These are phyloP conservation scores for Chalcis sispes DNA, from an alignment of 2,888 invertebrate species.

Conservation along the genomic window DNA sequence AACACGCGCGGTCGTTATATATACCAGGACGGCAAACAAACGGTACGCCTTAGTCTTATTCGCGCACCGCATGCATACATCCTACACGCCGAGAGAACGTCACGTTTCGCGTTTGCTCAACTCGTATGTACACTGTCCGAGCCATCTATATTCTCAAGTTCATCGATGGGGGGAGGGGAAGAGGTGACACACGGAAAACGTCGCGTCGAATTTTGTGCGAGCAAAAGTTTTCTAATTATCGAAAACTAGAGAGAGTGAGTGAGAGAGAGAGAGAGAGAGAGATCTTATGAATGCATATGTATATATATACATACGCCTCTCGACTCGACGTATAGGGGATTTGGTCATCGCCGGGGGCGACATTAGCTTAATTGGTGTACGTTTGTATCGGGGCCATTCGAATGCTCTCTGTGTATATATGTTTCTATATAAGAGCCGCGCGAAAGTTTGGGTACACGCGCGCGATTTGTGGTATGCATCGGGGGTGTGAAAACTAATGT, in stretches of 20 bases:
- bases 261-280: too few species aligned
- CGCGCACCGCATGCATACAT: not conserved
- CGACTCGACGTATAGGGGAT: not conserved
- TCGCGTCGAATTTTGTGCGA: not conserved
- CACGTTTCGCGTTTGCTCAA: not conserved
- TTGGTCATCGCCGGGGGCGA: slow-evolving; percentile 62
- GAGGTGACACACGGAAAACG: not conserved
- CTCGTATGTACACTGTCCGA: not conserved
- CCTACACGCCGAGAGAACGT: not conserved
- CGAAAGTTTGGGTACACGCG: too few species aligned
- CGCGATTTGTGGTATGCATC: too few species aligned
- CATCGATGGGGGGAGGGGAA: not conserved
- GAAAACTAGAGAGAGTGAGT: slow-evolving; percentile 26
- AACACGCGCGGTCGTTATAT: too few species aligned
- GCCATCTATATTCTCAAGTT: not conserved
- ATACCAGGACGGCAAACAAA: too few species aligned
- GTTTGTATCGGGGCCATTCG: slow-evolving; percentile 36
- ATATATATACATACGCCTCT: not conserved
- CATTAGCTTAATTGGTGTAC: slow-evolving; percentile 68
- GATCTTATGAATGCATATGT: slow-evolving; percentile 2
- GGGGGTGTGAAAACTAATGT: too few species aligned
- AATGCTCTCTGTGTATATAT: slow-evolving; percentile 1
- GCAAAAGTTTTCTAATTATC: slow-evolving; percentile 54
- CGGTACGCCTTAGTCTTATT: not conserved
- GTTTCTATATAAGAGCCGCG: too few species aligned